Conservation (phyloP, 2,888 invertebrate genomes). For the Neoascia interrupta region DNA sequence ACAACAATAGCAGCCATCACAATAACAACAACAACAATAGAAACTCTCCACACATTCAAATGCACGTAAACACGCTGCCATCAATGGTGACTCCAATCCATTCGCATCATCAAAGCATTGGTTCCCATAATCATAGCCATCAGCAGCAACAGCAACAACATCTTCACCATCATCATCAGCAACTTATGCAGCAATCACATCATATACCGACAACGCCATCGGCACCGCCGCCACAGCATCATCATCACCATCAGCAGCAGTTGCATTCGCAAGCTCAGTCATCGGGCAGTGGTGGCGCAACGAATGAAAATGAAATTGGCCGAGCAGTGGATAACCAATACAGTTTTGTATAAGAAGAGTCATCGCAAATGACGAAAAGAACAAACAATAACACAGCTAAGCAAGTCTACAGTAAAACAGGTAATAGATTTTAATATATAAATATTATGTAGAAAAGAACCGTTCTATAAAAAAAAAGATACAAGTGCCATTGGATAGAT, state of each 20-base stretch:
- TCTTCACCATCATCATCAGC: slow-evolving; percentile 38
- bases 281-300: slow-evolving; percentile 32
- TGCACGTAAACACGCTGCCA: slow-evolving; percentile 38
- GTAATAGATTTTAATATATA: slow-evolving; percentile 53
- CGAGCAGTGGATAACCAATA: slow-evolving; percentile 92
- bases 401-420: slow-evolving; percentile 30
- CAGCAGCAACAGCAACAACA: slow-evolving; percentile 65
- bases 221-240: slow-evolving; percentile 55
- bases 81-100: slow-evolving; percentile 36
- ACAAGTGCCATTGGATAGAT: slow-evolving; percentile 57
- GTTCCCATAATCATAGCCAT: slow-evolving; percentile 37
- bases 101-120: slow-evolving; percentile 40
- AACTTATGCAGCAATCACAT: slow-evolving; percentile 58
- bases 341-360: slow-evolving; percentile 83
- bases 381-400: slow-evolving; percentile 1
- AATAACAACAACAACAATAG: slow-evolving; percentile 56
- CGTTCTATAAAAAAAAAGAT: slow-evolving; percentile 6
- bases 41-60: slow-evolving; percentile 51
- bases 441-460: slow-evolving; percentile 31
- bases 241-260: slow-evolving; percentile 57
- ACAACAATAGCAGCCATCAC: too few species aligned
- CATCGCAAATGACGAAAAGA: too few species aligned
- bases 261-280: slow-evolving; percentile 40
- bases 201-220: slow-evolving; percentile 69
- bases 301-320: slow-evolving; percentile 72